Conservation (phyloP, 2,888 invertebrate species). For the Rhagonycha lutea region DNA sequence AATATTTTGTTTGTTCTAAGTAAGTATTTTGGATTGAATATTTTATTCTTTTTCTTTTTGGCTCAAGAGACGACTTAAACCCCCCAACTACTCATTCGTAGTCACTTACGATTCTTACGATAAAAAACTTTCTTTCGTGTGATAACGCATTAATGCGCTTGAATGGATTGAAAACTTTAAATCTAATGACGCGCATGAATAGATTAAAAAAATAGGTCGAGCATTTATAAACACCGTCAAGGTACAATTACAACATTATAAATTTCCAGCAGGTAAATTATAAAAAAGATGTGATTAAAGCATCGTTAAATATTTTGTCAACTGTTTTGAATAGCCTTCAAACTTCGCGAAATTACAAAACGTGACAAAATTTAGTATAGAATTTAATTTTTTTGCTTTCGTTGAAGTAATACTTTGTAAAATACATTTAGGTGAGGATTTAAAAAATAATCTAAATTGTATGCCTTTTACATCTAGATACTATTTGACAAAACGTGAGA, state of each 20-base stretch:
- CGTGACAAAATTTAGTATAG: not conserved
- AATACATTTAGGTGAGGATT: not conserved
- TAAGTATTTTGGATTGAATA: too few relatives aligned
- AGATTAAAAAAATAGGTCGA: not conserved
- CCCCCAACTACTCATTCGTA: too few relatives aligned
- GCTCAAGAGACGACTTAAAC: too few relatives aligned
- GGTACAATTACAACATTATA: not conserved
- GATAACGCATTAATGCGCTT: not conserved
- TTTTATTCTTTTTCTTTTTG: too few relatives aligned
- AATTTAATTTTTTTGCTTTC: not conserved
- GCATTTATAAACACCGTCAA: not conserved
- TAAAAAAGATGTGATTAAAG: too few relatives aligned
- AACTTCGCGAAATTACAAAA: not conserved
- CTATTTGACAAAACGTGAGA: not conserved
- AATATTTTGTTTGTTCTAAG: too few relatives aligned
- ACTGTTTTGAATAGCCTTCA: not conserved
- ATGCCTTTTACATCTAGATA: not conserved
- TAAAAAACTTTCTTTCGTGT: not conserved
- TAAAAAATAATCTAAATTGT: not conserved
- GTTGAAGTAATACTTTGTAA: not conserved
- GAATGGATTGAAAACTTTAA: not conserved
- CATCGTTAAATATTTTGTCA: not conserved
- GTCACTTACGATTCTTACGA: too few relatives aligned
- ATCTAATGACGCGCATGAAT: not conserved
- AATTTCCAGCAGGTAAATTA: not conserved